Conservation (phyloP, 2,888 invertebrate species). For the Gymnosoma rotundatum region DNA sequence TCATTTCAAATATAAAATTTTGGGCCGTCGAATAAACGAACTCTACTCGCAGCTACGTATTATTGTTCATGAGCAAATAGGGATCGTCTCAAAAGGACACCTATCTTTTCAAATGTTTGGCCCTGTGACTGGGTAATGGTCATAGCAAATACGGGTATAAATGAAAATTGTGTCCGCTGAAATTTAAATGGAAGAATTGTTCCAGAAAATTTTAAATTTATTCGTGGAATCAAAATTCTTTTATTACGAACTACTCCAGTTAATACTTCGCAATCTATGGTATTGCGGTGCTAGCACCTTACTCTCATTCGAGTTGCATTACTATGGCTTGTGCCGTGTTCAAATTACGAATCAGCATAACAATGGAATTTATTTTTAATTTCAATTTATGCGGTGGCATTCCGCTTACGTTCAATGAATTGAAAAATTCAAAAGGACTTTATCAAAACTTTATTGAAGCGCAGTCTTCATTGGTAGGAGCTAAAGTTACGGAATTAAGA, state of each 20-base stretch:
- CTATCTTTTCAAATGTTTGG: neutral
- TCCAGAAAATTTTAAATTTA: neutral
- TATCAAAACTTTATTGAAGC: no score
- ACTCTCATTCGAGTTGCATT: neutral
- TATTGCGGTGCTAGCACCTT: neutral
- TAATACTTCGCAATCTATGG: neutral
- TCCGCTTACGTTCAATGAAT: no score
- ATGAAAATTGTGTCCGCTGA: neutral
- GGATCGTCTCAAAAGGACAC: neutral
- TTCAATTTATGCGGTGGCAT: no score
- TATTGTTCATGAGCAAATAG: neutral
- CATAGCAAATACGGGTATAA: neutral
- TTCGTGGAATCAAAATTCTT: constrained; percentile 6
- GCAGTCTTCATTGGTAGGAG: no score
- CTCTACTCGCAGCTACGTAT: neutral
- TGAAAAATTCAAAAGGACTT: no score
- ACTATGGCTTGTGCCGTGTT: constrained; percentile 12
- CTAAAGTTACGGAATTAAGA: no score
- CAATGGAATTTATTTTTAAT: no score
- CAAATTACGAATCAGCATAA: no score
- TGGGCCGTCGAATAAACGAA: neutral
- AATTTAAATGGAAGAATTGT: constrained; percentile 1
- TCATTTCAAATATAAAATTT: no score
- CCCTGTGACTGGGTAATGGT: neutral
- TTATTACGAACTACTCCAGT: neutral